A percentile compares a stretch with the other conserved stretches of the same genome.
Evolutionary conservation across 1,140 invertebrate genomes (phyloP).

Genomic region (Calycopis cecrops): DNA sequence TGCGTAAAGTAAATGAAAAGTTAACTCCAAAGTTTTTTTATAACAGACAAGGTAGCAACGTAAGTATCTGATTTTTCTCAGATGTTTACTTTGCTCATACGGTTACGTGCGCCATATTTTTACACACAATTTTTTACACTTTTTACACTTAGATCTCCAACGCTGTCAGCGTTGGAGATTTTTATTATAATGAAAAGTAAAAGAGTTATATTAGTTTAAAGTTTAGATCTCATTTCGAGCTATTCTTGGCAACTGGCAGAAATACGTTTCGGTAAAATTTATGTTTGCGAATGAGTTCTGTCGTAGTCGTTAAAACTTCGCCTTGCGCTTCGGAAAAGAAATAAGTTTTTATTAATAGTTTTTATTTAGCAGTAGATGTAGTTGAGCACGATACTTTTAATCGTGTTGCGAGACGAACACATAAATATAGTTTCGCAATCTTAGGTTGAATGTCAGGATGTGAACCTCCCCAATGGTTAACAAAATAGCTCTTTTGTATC

Average conservation of each 20-base stretch:
- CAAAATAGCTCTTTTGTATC: too few species aligned
- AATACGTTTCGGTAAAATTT: conserved; percentile 38
- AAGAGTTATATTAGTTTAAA: conserved; percentile 21
- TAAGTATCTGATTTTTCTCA: conserved; percentile 24
- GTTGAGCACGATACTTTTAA: not conserved
- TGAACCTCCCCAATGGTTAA: too few species aligned
- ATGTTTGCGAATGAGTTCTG: conserved; percentile 40
- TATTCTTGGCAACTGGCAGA: conserved; percentile 21
- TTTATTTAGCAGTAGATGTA: not conserved
- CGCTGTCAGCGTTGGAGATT: not conserved
- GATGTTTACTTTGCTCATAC: too few species aligned
- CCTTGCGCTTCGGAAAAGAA: conserved; percentile 12
- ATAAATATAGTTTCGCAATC: too few species aligned
- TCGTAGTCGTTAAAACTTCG: conserved; percentile 36
- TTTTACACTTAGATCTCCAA: not conserved
- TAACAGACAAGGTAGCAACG: conserved; percentile 35
- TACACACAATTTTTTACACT: too few species aligned
- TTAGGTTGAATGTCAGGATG: too few species aligned
- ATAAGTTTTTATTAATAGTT: conserved; percentile 12
- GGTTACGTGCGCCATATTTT: too few species aligned
- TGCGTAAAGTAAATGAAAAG: conserved; percentile 53
- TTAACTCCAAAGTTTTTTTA: conserved; percentile 44
- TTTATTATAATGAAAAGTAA: conserved; percentile 10
- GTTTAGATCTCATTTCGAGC: conserved; percentile 21
- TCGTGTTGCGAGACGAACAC: too few species aligned